A percentile compares a stretch with the other conserved stretches of the same genome.
Conservation (phyloP, 1,140 invertebrate genomes). For the Mizuhopecten yessoensis region DNA sequence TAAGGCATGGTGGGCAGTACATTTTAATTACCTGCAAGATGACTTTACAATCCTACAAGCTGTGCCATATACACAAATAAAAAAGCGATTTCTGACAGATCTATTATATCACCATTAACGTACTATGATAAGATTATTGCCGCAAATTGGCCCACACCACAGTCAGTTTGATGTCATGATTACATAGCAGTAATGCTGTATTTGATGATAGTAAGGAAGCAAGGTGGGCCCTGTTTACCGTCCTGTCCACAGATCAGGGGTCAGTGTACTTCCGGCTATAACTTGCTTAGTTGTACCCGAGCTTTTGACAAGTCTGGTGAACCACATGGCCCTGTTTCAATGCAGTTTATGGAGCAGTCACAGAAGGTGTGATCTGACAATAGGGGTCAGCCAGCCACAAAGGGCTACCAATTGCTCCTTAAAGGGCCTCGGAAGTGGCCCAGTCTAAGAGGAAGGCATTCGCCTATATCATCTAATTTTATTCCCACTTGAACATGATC, state of each 20-base stretch:
- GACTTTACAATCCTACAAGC: constrained; percentile 17
- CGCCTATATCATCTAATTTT: neutral
- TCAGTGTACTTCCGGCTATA: neutral
- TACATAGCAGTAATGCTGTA: constrained; percentile 9
- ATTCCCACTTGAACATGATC: constrained; percentile 10
- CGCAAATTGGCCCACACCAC: neutral
- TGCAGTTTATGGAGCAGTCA: neutral
- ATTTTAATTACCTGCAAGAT: constrained; percentile 28
- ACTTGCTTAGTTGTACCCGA: neutral
- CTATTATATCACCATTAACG: neutral
- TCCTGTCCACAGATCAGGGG: neutral
- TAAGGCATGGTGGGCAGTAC: constrained; percentile 9
- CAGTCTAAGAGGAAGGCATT: neutral
- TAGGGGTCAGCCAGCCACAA: constrained; percentile 30
- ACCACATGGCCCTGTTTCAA: constrained; percentile 1
- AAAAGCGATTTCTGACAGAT: neutral
- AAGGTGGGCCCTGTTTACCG: constrained; percentile 15
- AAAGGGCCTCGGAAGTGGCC: neutral
- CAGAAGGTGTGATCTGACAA: constrained; percentile 25
- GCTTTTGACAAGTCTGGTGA: constrained; percentile 31
- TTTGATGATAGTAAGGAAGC: neutral
- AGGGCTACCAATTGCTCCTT: neutral
- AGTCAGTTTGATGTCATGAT: neutral
- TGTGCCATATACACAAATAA: constrained; percentile 7
- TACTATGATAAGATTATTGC: constrained; percentile 19